Conservation (phyloP, 1,140 invertebrate species). For the Anastatus disparis region DNA sequence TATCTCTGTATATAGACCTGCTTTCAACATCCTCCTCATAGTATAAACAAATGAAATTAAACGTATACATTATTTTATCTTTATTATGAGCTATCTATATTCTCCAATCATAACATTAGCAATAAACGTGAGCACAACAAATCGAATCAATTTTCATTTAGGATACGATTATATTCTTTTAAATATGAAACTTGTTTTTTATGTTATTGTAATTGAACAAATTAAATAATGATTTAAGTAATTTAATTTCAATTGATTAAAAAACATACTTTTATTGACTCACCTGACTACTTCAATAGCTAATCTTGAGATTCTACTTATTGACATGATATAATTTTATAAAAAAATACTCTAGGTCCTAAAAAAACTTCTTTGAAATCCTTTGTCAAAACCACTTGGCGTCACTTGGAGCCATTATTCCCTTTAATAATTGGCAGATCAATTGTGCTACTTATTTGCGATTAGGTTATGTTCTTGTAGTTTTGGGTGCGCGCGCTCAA, state of each 20-base stretch:
- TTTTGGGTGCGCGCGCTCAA: conserved; percentile 19
- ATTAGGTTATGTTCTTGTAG: conserved; percentile 29
- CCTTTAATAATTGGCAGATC: too few species aligned
- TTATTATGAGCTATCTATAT: conserved; percentile 24
- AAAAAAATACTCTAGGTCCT: conserved; percentile 9
- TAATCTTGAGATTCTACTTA: conserved; percentile 36
- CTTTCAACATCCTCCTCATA: not conserved
- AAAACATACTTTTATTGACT: not conserved
- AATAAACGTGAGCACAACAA: too few species aligned
- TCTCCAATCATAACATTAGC: not conserved
- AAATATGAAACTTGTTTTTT: not conserved
- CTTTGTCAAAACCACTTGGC: conserved; percentile 21
- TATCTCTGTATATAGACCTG: not conserved
- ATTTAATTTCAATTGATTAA: not conserved
- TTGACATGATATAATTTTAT: conserved; percentile 24
- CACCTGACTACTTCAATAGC: conserved; percentile 36
- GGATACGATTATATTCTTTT: too few species aligned
- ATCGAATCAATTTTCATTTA: not conserved
- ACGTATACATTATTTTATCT: not conserved
- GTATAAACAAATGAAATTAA: conserved; percentile 22
- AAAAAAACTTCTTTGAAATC: not conserved
- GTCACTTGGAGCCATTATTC: conserved; percentile 26
- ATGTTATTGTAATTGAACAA: not conserved
- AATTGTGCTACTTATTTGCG: not conserved
- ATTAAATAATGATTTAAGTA: not conserved